Evolutionary conservation across 2,797 vertebrate species (phyloP).

Genomic region (Rhabdophis nuchalis): DNA sequence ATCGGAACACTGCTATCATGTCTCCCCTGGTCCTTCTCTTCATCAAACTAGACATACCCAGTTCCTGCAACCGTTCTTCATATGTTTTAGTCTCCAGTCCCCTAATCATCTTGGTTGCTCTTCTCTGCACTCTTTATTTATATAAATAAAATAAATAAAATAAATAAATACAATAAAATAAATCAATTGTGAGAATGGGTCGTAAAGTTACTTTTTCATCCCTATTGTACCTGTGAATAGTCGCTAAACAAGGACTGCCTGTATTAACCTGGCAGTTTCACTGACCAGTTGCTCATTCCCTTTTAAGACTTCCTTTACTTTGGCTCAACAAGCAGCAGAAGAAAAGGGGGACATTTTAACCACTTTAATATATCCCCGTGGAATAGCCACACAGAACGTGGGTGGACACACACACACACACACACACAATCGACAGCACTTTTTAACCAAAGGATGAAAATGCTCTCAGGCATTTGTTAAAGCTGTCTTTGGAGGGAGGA

Average conservation of each 20-base stretch:
- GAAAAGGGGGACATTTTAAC: not conserved
- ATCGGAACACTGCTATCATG: too few relatives aligned
- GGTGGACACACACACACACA: not conserved
- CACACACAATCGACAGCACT: not conserved
- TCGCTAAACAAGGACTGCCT: not conserved
- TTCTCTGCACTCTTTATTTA: too few relatives aligned
- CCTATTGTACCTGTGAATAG: not conserved
- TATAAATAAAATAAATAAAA: too few relatives aligned
- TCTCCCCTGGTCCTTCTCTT: too few relatives aligned
- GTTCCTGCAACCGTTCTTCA: too few relatives aligned
- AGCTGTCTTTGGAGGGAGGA: not conserved
- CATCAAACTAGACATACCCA: too few relatives aligned
- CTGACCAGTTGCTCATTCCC: constrained; percentile 54
- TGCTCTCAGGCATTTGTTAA: constrained; percentile 9
- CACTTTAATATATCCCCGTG: constrained; percentile 1
- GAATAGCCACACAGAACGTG: not conserved
- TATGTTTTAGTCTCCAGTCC: too few relatives aligned
- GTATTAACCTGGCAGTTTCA: constrained; percentile 25
- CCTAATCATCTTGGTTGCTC: too few relatives aligned
- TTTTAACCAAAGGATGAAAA: not conserved
- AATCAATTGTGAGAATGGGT: not conserved
- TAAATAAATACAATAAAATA: too few relatives aligned
- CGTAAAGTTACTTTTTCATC: not conserved
- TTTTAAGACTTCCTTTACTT: not conserved
- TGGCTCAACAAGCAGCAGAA: constrained; percentile 43